phyloP scores from a whole-genome alignment of 2,888 invertebrate species.

The Apoda limacodes region DNA sequence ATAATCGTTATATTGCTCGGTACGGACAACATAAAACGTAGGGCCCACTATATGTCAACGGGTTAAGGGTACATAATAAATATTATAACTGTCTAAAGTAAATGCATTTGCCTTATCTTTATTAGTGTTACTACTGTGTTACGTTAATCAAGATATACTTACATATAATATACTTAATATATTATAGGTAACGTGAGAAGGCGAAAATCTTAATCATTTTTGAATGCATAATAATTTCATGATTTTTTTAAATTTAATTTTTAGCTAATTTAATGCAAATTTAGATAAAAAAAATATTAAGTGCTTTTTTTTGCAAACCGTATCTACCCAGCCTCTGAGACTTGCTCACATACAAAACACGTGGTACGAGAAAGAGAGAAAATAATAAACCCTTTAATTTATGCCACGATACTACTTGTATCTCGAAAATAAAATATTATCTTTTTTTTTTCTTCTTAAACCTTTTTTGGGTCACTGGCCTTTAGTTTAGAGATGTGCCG shows the following conservation, averaged over 20 bases:
- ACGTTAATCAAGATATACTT: no score
- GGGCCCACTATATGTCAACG: no score
- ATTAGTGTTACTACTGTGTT: no score
- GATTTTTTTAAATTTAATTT: no score
- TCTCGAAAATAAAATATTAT: constrained; percentile 64
- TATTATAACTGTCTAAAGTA: no score
- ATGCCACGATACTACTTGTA: constrained; percentile 66
- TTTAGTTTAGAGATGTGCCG: constrained; percentile 48
- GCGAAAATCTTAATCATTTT: no score
- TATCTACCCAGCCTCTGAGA: constrained; percentile 42
- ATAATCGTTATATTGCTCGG: constrained; percentile 57
- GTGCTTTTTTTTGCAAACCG: constrained; percentile 33
- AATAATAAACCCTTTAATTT: constrained; percentile 66
- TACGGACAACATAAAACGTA: constrained; percentile 35
- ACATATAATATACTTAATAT: no score
- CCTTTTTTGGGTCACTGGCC: constrained; percentile 60
- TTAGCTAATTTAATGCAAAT: no score
- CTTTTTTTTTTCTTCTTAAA: constrained; percentile 36
- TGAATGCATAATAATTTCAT: no score
- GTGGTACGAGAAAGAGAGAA: constrained; percentile 59
- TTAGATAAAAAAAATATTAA: constrained; percentile 2
- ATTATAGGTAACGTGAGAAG: no score
- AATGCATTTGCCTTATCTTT: no score
- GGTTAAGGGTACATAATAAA: no score
- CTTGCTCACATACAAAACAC: constrained; percentile 43